phyloP scores from a whole-genome alignment of 2,888 invertebrate species.

The Papilio elwesi region DNA sequence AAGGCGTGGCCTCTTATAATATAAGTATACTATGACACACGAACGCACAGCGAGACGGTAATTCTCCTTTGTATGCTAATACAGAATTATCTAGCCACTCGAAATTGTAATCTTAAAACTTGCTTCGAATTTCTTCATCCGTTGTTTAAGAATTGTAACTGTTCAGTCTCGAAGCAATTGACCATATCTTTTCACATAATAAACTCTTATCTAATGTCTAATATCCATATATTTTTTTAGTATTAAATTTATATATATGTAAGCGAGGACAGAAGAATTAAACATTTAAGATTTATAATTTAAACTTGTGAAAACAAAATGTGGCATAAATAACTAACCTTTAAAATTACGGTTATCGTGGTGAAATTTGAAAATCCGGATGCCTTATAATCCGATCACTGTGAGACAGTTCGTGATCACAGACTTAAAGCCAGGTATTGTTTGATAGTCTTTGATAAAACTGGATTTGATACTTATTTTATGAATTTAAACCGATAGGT shows the following conservation, averaged over 20 bases:
- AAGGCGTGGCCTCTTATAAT: conserved; percentile 78
- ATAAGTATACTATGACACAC: conserved; percentile 71
- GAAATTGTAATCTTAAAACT: conserved; percentile 83
- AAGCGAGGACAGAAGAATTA: too few relatives aligned
- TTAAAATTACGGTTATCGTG: conserved; percentile 24
- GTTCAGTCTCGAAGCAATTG: conserved; percentile 23
- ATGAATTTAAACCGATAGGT: conserved; percentile 22
- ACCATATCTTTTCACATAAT: neutral
- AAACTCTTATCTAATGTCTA: too few relatives aligned
- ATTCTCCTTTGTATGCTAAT: conserved; percentile 84
- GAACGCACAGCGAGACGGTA: conserved; percentile 75
- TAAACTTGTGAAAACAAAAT: neutral
- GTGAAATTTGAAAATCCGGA: conserved; percentile 42
- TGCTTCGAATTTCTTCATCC: conserved; percentile 82
- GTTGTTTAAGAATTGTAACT: conserved; percentile 64
- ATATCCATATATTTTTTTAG: neutral
- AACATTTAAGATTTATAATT: neutral
- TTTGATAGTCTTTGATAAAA: conserved; percentile 35
- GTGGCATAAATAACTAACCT: neutral
- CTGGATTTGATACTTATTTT: conserved; percentile 21
- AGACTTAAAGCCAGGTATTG: conserved; percentile 33
- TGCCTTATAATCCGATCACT: conserved; percentile 37
- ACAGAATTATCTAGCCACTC: conserved; percentile 82
- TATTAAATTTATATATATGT: too few relatives aligned
- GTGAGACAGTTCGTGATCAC: conserved; percentile 39